These are phyloP conservation scores for Cerastoderma edule DNA, from an alignment of 2,888 invertebrate species.

Conservation along the genomic window DNA sequence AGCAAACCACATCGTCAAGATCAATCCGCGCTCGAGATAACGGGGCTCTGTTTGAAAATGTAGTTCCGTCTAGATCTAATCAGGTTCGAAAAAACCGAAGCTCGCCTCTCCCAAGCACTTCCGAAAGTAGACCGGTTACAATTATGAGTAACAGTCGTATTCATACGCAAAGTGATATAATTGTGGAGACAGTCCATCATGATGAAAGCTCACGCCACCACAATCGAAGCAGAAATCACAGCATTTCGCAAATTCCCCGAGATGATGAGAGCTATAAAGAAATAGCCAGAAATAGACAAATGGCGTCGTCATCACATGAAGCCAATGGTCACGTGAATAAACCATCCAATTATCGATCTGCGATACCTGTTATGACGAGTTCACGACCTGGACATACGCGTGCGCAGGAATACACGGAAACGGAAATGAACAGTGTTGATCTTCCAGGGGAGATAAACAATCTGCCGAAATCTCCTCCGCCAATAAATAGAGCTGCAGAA, in stretches of 20 bases:
- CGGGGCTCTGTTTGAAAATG: neutral
- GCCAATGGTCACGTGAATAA: neutral
- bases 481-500: constrained; percentile 22
- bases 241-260: neutral
- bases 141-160: constrained; percentile 1
- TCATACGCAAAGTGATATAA: constrained; percentile 4
- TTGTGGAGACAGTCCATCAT: too few species aligned
- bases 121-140: neutral
- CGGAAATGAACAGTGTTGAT: neutral
- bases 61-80: neutral
- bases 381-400: constrained; percentile 1
- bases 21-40: neutral
- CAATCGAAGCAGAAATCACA: neutral
- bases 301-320: neutral
- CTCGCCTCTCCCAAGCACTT: constrained; percentile 38
- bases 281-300: neutral
- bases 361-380: neutral
- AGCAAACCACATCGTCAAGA: neutral
- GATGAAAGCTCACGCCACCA: neutral
- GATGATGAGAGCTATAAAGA: neutral
- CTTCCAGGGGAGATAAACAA: neutral
- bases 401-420: neutral
- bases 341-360: neutral
- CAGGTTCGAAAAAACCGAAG: neutral
- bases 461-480: constrained; percentile 20